Percentiles rank a stretch among this genome's conserved stretches.
These are phyloP conservation scores for Novumbra hubbsi DNA, from an alignment of 2,797 vertebrate species.

Conservation along the genomic window DNA sequence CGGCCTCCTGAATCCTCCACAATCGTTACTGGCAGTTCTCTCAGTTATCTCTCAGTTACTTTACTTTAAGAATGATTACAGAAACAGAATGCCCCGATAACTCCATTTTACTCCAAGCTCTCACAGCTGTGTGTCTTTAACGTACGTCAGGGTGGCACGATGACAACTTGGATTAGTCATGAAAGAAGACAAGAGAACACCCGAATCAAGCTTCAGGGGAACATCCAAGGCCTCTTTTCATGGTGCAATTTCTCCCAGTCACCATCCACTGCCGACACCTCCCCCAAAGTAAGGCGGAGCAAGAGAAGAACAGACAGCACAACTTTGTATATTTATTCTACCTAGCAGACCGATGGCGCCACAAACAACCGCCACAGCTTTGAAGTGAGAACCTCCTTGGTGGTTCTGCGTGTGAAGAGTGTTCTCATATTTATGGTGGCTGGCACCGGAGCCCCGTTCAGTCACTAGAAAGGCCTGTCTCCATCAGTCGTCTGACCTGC, in stretches of 20 bases:
- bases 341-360: not conserved
- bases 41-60: too few species aligned
- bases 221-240: not conserved
- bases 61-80: too few species aligned
- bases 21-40: too few species aligned
- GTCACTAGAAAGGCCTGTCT: conserved; percentile 13
- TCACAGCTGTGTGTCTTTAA: not conserved
- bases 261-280: too few species aligned
- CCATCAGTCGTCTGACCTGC: conserved; percentile 13
- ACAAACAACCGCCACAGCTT: not conserved
- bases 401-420: not conserved
- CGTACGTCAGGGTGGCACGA: not conserved
- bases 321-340: not conserved
- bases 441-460: conserved; percentile 16
- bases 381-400: not conserved
- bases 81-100: too few species aligned
- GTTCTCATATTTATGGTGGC: conserved; percentile 27
- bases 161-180: not conserved
- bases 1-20: too few species aligned
- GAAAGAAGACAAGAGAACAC: not conserved
- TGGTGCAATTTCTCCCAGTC: too few species aligned
- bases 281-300: not conserved
- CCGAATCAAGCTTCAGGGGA: not conserved
- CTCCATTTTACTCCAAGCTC: not conserved
- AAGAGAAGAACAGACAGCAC: not conserved